Conservation (phyloP, 2,888 invertebrate genomes). For the Sisyra terminalis region DNA sequence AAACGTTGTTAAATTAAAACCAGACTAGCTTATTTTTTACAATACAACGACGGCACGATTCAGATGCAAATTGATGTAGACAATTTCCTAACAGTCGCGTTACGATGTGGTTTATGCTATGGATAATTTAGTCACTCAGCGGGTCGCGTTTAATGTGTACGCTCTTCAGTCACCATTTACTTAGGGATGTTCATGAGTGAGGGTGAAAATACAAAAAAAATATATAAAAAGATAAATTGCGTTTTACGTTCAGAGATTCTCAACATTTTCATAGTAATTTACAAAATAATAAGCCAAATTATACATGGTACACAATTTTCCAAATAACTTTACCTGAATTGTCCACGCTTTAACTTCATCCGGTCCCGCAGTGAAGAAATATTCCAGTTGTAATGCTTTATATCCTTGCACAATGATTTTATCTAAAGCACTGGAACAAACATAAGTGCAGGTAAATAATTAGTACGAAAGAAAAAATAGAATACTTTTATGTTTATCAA, state of each 20-base stretch:
- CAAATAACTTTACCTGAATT: slow-evolving; percentile 57
- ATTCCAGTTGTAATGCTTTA: slow-evolving; percentile 87
- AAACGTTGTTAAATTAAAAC: slow-evolving; percentile 10
- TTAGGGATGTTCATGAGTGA: slow-evolving; percentile 1
- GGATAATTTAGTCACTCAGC: slow-evolving; percentile 20
- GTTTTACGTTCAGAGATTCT: too few species aligned
- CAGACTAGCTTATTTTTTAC: slow-evolving; percentile 8
- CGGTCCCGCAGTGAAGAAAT: slow-evolving; percentile 94
- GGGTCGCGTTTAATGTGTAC: slow-evolving; percentile 11
- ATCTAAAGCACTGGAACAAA: slow-evolving; percentile 60
- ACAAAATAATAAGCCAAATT: too few species aligned
- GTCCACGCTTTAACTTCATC: slow-evolving; percentile 99
- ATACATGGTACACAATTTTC: too few species aligned
- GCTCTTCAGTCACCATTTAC: slow-evolving; percentile 10
- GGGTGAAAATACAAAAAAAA: not conserved
- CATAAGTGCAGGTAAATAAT: not conserved
- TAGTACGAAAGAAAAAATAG: not conserved
- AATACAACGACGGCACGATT: slow-evolving; percentile 15
- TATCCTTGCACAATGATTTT: slow-evolving; percentile 97
- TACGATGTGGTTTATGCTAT: slow-evolving; percentile 6
- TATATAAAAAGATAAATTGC: too few species aligned
- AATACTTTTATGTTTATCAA: not conserved
- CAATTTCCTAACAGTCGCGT: slow-evolving; percentile 19
- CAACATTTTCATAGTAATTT: too few species aligned
- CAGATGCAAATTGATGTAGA: slow-evolving; percentile 25